Evolutionary conservation across 2,888 invertebrate species (phyloP).

Genomic region (Lithophane ornitopus): DNA sequence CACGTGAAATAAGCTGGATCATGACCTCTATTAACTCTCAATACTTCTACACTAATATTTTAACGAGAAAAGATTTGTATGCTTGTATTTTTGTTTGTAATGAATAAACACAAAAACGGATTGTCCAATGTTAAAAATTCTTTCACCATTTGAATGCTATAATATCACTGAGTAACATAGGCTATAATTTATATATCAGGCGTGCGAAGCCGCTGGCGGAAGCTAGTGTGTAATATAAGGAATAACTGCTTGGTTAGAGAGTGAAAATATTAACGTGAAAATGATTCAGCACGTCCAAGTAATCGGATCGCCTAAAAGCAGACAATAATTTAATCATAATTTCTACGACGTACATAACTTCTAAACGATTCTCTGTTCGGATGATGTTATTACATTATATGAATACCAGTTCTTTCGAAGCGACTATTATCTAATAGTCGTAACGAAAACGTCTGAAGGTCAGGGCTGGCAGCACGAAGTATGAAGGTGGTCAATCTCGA

Average conservation of each 20-base stretch:
- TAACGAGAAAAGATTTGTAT: too few relatives aligned
- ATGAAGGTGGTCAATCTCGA: conserved; percentile 33
- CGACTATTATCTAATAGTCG: conserved; percentile 46
- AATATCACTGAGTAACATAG: too few relatives aligned
- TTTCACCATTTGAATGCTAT: too few relatives aligned
- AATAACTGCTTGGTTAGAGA: conserved; percentile 17
- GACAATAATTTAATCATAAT: conserved; percentile 55
- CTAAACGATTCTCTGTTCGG: conserved; percentile 44
- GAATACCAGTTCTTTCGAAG: conserved; percentile 54
- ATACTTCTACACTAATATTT: neutral
- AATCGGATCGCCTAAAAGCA: conserved; percentile 41
- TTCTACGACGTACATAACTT: too few relatives aligned
- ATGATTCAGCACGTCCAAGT: conserved; percentile 35
- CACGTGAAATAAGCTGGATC: conserved; percentile 19
- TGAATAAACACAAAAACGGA: too few relatives aligned
- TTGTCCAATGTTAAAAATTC: too few relatives aligned
- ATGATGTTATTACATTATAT: conserved; percentile 52
- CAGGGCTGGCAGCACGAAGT: conserved; percentile 49
- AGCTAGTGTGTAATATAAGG: neutral
- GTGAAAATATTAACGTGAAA: conserved; percentile 31
- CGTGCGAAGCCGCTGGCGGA: too few relatives aligned
- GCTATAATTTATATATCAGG: too few relatives aligned
- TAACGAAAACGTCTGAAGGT: conserved; percentile 49
- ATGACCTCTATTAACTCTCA: conserved; percentile 10
- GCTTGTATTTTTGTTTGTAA: too few relatives aligned